phyloP scores from a whole-genome alignment of 2,888 invertebrate genomes.

The Ctenicera cuprea region DNA sequence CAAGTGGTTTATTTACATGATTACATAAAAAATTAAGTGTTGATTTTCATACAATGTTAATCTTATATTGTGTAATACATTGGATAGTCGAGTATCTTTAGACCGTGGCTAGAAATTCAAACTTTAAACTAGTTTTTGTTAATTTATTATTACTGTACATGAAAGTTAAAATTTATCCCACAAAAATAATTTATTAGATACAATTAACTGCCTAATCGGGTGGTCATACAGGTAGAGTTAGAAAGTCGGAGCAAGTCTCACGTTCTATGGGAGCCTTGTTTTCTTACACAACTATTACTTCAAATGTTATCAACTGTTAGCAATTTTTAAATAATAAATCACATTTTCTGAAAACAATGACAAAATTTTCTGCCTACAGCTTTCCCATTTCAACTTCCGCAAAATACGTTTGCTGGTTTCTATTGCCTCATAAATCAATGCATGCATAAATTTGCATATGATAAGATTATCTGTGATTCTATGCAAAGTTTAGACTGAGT shows the following conservation, averaged over 20 bases:
- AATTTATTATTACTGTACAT: background rate
- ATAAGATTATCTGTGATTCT: background rate
- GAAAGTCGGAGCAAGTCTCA: background rate
- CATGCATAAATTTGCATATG: conserved; percentile 5
- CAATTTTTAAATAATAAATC: background rate
- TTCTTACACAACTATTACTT: background rate
- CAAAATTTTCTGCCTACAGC: background rate
- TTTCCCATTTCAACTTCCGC: conserved; percentile 4
- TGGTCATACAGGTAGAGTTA: background rate
- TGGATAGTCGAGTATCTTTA: background rate
- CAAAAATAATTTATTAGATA: conserved; percentile 26
- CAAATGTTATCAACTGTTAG: background rate
- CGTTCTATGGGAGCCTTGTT: conserved; percentile 3
- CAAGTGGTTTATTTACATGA: too few relatives aligned
- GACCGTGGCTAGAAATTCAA: too few relatives aligned
- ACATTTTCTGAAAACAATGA: background rate
- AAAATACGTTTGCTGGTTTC: background rate
- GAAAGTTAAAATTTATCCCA: conserved; percentile 25
- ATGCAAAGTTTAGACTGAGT: background rate
- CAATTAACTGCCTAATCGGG: conserved; percentile 27
- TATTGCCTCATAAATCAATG: background rate
- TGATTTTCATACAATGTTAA: too few relatives aligned
- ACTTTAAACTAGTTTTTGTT: background rate
- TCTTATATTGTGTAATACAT: too few relatives aligned
- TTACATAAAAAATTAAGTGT: too few relatives aligned